Conservation (phyloP, 92 coral and sea anemone genomes). For the Isaurus tuberculatus region DNA sequence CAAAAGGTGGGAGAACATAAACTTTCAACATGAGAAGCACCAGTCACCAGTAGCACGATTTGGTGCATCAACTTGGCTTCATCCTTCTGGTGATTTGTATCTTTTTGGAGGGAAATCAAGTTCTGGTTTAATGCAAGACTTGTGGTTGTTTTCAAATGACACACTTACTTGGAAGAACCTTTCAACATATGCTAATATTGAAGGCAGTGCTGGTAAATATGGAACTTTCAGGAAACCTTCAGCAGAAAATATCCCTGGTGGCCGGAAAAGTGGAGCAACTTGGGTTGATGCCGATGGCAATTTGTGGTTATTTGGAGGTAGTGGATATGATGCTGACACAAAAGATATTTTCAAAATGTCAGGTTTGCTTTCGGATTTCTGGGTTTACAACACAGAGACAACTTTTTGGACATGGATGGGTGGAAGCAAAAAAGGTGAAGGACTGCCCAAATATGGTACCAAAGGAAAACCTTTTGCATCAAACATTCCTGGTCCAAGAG, state of each 20-base stretch:
- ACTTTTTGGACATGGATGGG: conserved; percentile 73
- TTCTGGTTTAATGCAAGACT: conserved; percentile 58
- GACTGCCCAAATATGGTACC: conserved; percentile 58
- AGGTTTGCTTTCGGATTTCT: conserved; percentile 83
- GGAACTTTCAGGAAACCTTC: conserved; percentile 61
- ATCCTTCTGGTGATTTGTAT: conserved; percentile 68
- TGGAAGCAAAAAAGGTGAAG: conserved; percentile 67
- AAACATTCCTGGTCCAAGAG: conserved; percentile 87
- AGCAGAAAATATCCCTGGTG: conserved; percentile 64
- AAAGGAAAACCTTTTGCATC: conserved; percentile 50
- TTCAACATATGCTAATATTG: conserved; percentile 21
- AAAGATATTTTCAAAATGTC: conserved; percentile 36
- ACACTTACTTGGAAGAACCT: conserved; percentile 61
- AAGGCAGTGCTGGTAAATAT: conserved; percentile 61
- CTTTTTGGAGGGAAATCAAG: conserved; percentile 81
- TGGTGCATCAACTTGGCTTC: conserved; percentile 72
- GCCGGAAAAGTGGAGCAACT: conserved; percentile 71
- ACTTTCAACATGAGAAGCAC: not conserved
- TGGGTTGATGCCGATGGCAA: conserved; percentile 70
- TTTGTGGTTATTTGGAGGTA: conserved; percentile 92
- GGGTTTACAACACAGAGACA: conserved; percentile 68
- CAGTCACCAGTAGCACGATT: conserved; percentile 55
- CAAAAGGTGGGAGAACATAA: conserved; percentile 63
- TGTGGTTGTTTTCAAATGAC: conserved; percentile 70
- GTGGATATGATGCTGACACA: conserved; percentile 73